Evolutionary conservation across 2,797 vertebrate genomes (phyloP).

Genomic region (Neosilurus mollespiculum): DNA sequence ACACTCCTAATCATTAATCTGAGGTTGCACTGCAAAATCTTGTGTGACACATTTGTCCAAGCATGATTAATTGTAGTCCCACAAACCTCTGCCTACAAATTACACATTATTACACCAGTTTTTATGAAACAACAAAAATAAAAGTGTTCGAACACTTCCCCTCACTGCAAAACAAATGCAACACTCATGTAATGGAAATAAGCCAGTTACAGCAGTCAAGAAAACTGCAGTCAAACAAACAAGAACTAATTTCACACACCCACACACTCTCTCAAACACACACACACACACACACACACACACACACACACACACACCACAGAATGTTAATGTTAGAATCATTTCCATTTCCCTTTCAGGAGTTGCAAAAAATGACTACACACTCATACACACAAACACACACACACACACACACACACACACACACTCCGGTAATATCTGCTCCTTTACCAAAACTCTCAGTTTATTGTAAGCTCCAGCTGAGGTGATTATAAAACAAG

Average conservation of each 20-base stretch:
- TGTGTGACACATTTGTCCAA: too few relatives aligned
- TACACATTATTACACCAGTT: too few relatives aligned
- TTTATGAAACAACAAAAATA: too few relatives aligned
- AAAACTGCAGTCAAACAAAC: not conserved
- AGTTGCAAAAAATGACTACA: slow-evolving; percentile 4
- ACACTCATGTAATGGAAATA: not conserved
- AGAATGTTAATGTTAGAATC: slow-evolving; percentile 7
- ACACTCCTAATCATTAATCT: too few relatives aligned
- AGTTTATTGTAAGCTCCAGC: not conserved
- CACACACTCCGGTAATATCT: not conserved
- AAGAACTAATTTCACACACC: not conserved
- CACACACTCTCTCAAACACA: not conserved
- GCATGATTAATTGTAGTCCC: too few relatives aligned
- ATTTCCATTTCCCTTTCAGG: slow-evolving; percentile 18
- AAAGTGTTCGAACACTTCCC: not conserved
- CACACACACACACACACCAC: slow-evolving; percentile 1
- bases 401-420: slow-evolving; percentile 1
- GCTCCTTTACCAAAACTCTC: not conserved
- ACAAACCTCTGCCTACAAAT: too few relatives aligned
- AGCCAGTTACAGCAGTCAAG: not conserved
- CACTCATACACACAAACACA: slow-evolving; percentile 16
- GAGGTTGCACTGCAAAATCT: too few relatives aligned
- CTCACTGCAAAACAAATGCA: not conserved
- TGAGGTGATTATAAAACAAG: not conserved
- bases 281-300: slow-evolving; percentile 42